Conservation (phyloP, 2,113 vertebrate species). For the Passer montanus region DNA sequence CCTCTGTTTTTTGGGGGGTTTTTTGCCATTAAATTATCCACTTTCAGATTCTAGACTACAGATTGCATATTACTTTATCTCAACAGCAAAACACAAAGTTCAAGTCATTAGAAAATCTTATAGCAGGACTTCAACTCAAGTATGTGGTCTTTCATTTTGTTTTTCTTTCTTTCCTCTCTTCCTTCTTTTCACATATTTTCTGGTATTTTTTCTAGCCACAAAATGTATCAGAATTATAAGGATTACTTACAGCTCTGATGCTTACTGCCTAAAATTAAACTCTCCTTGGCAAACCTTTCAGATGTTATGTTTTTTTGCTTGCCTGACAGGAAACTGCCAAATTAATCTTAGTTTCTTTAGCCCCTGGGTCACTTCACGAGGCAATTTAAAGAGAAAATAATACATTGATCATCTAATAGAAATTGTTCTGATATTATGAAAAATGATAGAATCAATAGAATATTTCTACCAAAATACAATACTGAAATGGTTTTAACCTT, state of each 20-base stretch:
- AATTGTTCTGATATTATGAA: constrained; percentile 16
- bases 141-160: neutral
- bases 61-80: neutral
- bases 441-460: neutral
- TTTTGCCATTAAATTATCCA: neutral
- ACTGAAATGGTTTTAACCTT: constrained; percentile 28
- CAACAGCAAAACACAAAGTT: neutral
- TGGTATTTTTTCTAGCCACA: neutral
- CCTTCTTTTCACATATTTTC: neutral
- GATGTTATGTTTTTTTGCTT: neutral
- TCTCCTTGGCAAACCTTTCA: neutral
- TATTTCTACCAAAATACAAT: neutral
- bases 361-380: neutral
- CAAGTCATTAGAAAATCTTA: neutral
- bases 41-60: neutral
- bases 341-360: constrained; percentile 15
- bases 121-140: neutral
- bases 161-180: neutral
- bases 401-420: neutral
- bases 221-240: neutral
- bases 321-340: neutral
- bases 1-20: neutral
- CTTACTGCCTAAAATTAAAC: neutral
- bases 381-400: constrained; percentile 13
- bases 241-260: neutral